Base-by-base conservation (phyloP, 64 coral and sea anemone genomes). In the Porites australiensis region DNA sequence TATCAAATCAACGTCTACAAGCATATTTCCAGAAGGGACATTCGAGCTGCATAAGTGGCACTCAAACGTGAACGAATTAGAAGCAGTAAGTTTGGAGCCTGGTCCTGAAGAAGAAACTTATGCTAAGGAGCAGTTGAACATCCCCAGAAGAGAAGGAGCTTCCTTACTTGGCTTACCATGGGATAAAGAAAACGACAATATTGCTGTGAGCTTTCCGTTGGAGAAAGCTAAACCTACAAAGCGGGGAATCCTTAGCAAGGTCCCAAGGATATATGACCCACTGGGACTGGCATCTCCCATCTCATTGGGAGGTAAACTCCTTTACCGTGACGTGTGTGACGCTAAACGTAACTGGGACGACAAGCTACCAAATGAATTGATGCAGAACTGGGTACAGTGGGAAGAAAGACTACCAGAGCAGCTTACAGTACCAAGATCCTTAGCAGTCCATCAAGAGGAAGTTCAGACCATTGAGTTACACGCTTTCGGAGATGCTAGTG, bases 41-140 rank as follows among this genome's bases (percentile, higher is more conserved):
- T 87, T 93, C 18, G 49, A 85, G 13, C 64, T 93, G 3, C 77
- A 79, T 37, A 84, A 84, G 27, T 84, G 81, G 61, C 58, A 84
- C 58, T 84, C 59, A 4, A 84, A 73, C 48, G 85, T 51, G 3
- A 64, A 13, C 3, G 6, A 71, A 23, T 58, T 84, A 15, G 81
- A 84, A 16, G 58, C 19, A 43, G 79, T 58, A 20, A 19, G n/a
- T 9, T 19, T 9, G 14, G 60, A 45, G 11, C 5, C 53, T 1
- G 64, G 2, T 62, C 57, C 10, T 10, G 69, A 21, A 0, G 50
- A 75, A 14, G 79, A 60, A 23, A 84, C 51, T 8, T 92, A 63
- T 45, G 68, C 79, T 15, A 92, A 92, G 19, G 20, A 92, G 16
- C 47, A 92, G 8, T 58, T 92, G 37, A 0, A 58, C 14, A 71